These are phyloP conservation scores for Phylloscopus collybita DNA, from an alignment of 2,797 vertebrate species.

Conservation along the genomic window DNA sequence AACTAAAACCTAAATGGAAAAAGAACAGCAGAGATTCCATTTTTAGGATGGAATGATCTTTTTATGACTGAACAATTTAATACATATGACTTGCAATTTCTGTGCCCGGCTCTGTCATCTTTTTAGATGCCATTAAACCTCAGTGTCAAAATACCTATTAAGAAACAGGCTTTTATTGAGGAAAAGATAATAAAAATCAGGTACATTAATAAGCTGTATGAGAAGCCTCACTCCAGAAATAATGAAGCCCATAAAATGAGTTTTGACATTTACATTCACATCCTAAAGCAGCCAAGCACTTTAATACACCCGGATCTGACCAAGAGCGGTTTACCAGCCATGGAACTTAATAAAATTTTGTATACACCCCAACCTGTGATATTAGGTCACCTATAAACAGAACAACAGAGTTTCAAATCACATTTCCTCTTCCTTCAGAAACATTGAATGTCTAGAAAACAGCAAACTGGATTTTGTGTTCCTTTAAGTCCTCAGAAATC, in stretches of 20 bases:
- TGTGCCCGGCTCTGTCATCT: not conserved
- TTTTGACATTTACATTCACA: not conserved
- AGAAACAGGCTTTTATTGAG: slow-evolving; percentile 1
- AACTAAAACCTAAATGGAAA: not conserved
- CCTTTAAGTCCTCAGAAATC: not conserved
- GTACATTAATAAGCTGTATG: slow-evolving; percentile 16
- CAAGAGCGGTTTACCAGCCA: not conserved
- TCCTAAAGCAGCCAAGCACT: slow-evolving; percentile 23
- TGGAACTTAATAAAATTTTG: not conserved
- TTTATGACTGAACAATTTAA: slow-evolving; percentile 22
- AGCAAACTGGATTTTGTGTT: not conserved
- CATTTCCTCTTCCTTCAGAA: not conserved
- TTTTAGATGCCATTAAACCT: slow-evolving; percentile 32
- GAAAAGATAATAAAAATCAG: slow-evolving; percentile 48
- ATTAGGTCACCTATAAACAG: not conserved
- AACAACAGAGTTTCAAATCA: not conserved
- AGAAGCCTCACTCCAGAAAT: slow-evolving; percentile 11
- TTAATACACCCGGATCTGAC: not conserved
- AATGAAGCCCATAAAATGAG: slow-evolving; percentile 29
- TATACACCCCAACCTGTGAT: not conserved
- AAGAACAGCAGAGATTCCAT: not conserved
- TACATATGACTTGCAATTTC: not conserved
- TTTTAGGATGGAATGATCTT: not conserved
- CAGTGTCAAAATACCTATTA: slow-evolving; percentile 38
- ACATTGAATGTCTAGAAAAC: not conserved